Conservation (phyloP, 2,888 invertebrate genomes). For the Dynastes grantii region DNA sequence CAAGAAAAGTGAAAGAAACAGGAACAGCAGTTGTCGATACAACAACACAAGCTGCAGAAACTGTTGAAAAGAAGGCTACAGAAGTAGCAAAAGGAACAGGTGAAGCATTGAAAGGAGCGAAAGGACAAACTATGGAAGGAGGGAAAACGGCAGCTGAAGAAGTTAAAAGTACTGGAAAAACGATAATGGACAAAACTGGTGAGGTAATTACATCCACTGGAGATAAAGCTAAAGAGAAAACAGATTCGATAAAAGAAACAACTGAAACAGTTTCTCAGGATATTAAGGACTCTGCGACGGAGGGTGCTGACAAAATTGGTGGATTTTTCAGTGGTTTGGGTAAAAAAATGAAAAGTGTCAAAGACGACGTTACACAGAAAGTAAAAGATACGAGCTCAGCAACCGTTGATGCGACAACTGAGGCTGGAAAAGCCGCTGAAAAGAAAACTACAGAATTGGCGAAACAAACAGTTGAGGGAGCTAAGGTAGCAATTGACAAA, state of each 20-base stretch:
- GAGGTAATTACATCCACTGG: no score
- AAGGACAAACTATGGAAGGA: constrained; percentile 22
- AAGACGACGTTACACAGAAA: constrained; percentile 44
- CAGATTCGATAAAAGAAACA: not conserved
- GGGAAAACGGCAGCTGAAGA: not conserved
- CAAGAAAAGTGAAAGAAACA: not conserved
- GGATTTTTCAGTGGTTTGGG: constrained; percentile 30
- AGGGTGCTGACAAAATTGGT: constrained; percentile 35
- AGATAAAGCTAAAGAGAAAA: not conserved
- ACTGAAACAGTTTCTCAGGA: constrained; percentile 1
- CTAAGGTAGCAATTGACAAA: constrained; percentile 29
- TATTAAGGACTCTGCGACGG: constrained; percentile 25
- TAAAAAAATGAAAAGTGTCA: constrained; percentile 51
- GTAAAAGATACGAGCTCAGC: not conserved
- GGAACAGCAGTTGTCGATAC: no score
- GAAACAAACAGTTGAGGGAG: constrained; percentile 47
- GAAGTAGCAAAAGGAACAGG: constrained; percentile 45
- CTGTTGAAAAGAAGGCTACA: constrained; percentile 5
- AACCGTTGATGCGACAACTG: no score
- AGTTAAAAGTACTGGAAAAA: constrained; percentile 22
- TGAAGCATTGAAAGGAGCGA: constrained; percentile 47
- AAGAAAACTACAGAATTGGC: constrained; percentile 23
- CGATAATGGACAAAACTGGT: not conserved
- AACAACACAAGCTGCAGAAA: no score
- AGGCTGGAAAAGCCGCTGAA: no score